These are phyloP conservation scores for Aphelenchoides besseyi DNA, from an alignment of 1,140 invertebrate species.

Conservation along the genomic window DNA sequence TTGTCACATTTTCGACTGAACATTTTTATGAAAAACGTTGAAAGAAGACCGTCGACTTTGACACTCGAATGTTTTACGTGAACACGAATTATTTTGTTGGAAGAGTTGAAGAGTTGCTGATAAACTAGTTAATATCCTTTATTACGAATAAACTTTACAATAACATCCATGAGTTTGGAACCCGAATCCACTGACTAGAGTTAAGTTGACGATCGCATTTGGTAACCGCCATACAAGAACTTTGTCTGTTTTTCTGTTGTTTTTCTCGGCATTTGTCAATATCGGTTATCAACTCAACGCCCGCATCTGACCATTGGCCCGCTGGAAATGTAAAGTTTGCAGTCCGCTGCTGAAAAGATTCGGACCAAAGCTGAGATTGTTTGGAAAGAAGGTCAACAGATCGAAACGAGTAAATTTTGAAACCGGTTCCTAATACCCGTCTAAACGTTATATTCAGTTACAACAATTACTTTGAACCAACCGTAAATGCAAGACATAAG, in stretches of 20 bases:
- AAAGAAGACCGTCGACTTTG: background rate
- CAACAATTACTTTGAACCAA: background rate
- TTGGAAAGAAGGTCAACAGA: background rate
- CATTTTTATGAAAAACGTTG: background rate
- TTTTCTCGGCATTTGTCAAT: conserved; percentile 15
- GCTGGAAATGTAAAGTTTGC: background rate
- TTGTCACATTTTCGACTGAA: background rate
- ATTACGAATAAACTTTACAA: background rate
- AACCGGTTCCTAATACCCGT: background rate
- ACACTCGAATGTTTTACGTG: background rate
- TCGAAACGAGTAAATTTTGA: background rate
- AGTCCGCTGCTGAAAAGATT: background rate
- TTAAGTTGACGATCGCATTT: background rate
- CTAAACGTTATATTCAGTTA: background rate
- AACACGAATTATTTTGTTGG: too few relatives aligned
- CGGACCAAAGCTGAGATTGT: background rate
- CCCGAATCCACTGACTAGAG: conserved; percentile 14
- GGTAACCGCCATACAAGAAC: background rate
- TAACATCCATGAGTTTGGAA: conserved; percentile 15
- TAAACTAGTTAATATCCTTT: too few relatives aligned
- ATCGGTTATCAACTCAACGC: conserved; percentile 5
- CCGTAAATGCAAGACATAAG: background rate
- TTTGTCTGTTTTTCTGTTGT: background rate
- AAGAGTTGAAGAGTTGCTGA: too few relatives aligned
- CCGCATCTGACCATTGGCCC: background rate